Base-by-base conservation (phyloP, 1,140 invertebrate species). In the Drosophila eugracilis region DNA sequence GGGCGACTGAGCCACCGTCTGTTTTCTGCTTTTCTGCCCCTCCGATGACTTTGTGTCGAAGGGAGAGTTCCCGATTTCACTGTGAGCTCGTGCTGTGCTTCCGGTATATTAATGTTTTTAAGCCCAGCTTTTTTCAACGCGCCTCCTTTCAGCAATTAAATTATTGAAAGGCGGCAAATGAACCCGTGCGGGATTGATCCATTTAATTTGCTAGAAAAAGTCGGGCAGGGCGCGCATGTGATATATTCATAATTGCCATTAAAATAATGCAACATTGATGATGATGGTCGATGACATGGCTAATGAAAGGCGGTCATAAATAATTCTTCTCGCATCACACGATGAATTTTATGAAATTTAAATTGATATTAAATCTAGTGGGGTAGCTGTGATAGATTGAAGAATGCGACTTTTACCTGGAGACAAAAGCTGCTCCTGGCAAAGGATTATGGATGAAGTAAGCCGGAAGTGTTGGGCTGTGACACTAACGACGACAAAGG, bases 41-140 rank as follows among this genome's bases (percentile, higher is more conserved):
- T 21, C 39, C 39, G 39, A 30, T 60, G 50, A 83, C 78, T 83
- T 70, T 69, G 63, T 72, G 78, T 84, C 7, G 24, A 34, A 14
- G 55, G 59, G 39, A 59, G 39, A 34, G 28, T 55, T 57, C 74
- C 73, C 70, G 81, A 75, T 86, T 86, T 78, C 83, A 78, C 15
- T 48, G 17, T 26, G 55, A 81, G 73, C 65, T 75, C 75, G 74
- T 77, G 60, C 57, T 32, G 59, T 49, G 70, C 69, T 83, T 86
- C 83, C 83, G 83, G 74, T 86, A 53, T 88, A 88, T 86, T 88
- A 85, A 76, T 85, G 76, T 80, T 78, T 69, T 81, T 67, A 74
- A 45, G 19, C 26, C 28, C 47, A n/a, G 26, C 22, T 58, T 78
- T 48, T 66, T 55, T 39, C 41, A 39, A n/a, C 22, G 45, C 58